Evolutionary conservation across 2,797 vertebrate species (phyloP).

Genomic region (Erethizon dorsatum): DNA sequence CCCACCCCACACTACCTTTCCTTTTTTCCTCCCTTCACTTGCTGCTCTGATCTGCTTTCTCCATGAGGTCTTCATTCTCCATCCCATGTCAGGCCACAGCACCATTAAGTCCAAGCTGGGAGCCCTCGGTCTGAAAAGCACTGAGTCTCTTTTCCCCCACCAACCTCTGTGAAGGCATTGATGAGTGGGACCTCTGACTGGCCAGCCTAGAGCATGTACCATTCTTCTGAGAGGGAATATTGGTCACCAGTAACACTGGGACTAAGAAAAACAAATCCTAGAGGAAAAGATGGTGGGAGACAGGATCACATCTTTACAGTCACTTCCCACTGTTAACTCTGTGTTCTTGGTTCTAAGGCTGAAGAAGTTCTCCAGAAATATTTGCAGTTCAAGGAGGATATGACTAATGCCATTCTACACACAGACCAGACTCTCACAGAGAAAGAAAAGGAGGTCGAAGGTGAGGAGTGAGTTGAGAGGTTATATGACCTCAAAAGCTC

Average conservation of each 20-base stretch:
- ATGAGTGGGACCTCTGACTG: not conserved
- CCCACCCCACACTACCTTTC: not conserved
- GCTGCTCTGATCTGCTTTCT: not conserved
- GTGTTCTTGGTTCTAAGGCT: constrained; percentile 69
- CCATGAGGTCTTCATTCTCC: not conserved
- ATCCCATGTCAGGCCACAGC: not conserved
- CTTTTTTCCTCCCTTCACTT: not conserved
- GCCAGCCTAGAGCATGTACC: not conserved
- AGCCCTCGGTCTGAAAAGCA: not conserved
- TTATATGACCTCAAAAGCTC: not conserved
- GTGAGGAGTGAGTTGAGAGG: constrained; percentile 47
- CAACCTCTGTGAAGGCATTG: not conserved
- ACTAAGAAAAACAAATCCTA: not conserved
- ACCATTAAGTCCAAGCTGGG: not conserved
- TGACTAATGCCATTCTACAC: constrained; percentile 56
- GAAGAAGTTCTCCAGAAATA: constrained; percentile 73
- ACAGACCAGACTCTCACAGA: constrained; percentile 71
- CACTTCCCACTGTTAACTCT: not conserved
- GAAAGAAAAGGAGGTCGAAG: constrained; percentile 73
- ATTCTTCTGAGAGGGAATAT: not conserved
- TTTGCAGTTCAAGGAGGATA: constrained; percentile 47
- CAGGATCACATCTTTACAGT: too few species aligned
- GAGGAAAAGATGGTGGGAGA: not conserved
- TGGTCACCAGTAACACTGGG: not conserved
- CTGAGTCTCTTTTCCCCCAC: not conserved